A percentile compares a stretch with the other conserved stretches of the same genome.
phyloP scores from a whole-genome alignment of 2,113 vertebrate genomes.

The Jacana jacana region DNA sequence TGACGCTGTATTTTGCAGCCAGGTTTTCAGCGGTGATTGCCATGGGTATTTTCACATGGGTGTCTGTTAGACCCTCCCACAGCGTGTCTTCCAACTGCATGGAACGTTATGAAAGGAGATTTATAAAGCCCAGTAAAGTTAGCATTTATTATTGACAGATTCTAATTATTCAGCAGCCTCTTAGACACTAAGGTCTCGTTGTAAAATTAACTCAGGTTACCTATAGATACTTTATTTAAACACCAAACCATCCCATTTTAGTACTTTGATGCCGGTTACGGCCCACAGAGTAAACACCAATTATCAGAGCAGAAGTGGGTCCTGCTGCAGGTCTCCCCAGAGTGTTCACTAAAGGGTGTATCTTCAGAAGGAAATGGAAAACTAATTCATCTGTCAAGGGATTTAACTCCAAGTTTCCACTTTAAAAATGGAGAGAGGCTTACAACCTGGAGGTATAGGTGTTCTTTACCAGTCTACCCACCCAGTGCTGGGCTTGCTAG shows the following conservation, averaged over 20 bases:
- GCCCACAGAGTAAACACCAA: neutral
- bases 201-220: neutral
- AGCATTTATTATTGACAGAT: neutral
- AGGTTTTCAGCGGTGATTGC: slow-evolving; percentile 95
- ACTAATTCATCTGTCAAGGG: neutral
- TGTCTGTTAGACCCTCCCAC: slow-evolving; percentile 89
- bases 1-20: slow-evolving; percentile 86
- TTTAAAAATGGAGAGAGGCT: neutral
- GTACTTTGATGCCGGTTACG: neutral
- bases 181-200: neutral
- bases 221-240: neutral
- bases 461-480: neutral
- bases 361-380: neutral
- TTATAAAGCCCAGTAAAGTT: neutral
- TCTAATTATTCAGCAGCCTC: neutral
- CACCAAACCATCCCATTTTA: neutral
- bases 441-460: rapidly evolving
- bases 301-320: neutral
- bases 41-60: slow-evolving; percentile 87
- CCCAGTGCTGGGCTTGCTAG: neutral
- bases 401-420: neutral
- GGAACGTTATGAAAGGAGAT: neutral
- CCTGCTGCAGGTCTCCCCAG: neutral
- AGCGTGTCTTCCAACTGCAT: slow-evolving; percentile 88
- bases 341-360: neutral